Conservation (phyloP, 2,797 vertebrate species). For the Bradypus variegatus region DNA sequence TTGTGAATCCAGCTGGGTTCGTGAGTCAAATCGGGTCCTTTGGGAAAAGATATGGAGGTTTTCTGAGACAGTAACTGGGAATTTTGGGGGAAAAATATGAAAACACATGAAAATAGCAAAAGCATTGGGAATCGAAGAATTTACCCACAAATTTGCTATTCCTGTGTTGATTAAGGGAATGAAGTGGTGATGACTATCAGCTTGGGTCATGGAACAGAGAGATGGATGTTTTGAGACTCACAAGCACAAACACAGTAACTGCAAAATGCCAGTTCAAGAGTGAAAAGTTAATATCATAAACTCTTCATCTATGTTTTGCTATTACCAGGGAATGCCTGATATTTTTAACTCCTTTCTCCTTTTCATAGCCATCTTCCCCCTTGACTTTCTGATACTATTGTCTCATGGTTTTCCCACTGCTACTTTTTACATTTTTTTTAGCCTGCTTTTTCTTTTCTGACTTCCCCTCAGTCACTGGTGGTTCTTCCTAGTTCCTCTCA, state of each 20-base stretch:
- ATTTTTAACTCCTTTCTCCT: neutral
- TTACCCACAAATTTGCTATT: neutral
- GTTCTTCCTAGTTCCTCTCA: neutral
- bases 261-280: neutral
- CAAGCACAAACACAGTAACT: neutral
- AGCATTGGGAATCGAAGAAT: neutral
- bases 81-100: neutral
- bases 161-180: neutral
- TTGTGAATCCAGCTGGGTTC: neutral
- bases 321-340: neutral
- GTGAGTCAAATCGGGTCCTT: neutral
- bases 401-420: neutral
- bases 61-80: neutral
- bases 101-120: neutral
- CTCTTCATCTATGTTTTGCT: neutral
- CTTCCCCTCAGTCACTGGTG: neutral
- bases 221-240: rapidly evolving
- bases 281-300: rapidly evolving
- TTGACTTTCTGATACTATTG: neutral
- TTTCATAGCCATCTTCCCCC: neutral
- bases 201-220: neutral
- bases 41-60: neutral
- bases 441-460: neutral
- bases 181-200: neutral
- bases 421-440: neutral